Base-by-base conservation (phyloP, 2,113 vertebrate species). In the Ptilonorhynchus violaceus region DNA sequence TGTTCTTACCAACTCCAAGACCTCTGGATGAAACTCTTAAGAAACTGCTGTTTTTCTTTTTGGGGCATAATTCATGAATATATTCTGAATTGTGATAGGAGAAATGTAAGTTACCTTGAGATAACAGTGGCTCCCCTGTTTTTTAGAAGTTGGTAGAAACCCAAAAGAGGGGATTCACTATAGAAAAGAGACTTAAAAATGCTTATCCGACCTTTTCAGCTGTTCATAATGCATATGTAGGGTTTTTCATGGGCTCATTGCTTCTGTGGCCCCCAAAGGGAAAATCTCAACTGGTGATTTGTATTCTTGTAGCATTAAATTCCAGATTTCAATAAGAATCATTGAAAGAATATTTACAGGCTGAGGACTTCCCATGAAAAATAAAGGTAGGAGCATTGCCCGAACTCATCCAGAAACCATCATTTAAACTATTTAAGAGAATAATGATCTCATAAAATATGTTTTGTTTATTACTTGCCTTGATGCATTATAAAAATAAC, bases 401-500 rank as follows among this genome's bases (percentile, higher is more conserved):
- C 56, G 49, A 81, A 67, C 35, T 90, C 85, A 81, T 87, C 35
- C 64, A 70, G 68, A 89, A 95, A 60, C 5, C 20, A 31, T 68
- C 70, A 68, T 62, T 96, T 92, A 60, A 84, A 46, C 42, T 91
- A 62, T 77, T 77, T 78, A 72, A 81, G 52, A 81, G 56, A 64
- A 72, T 49, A 89, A 93, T 53, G 68, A 63, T 50, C 78, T 85
- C 85, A 79, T 88, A 84, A 94, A 79, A 11, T 47, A 85, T 60
- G 31, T 31, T 93, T 91, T 96, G 47, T 72, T 93, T 94, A 72
- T 91, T 56, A 27, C 31, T 87, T 82, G 79, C 69, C 64, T 87
- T 90, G 75, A 42, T 67, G 27, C 16, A 74, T 62, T 87, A 53
- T 56, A 94, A 96, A 97, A 97, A 94, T 93, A 97, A 85, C 70